These are phyloP conservation scores for Typhlomys cinereus DNA, from an alignment of 2,113 vertebrate species.

Conservation along the genomic window DNA sequence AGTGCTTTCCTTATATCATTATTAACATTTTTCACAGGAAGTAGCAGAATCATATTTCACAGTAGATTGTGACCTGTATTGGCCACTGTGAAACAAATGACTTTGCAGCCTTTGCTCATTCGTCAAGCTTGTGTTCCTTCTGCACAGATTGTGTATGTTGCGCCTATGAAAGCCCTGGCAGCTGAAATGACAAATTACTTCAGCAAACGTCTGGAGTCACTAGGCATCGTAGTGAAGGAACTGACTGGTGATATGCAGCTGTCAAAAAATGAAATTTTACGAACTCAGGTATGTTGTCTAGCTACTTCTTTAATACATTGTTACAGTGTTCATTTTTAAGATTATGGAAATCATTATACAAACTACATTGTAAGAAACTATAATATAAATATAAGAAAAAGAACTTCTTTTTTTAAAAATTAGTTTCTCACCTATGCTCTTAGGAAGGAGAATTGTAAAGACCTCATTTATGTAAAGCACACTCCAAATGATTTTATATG, in stretches of 20 bases:
- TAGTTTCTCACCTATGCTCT: no score
- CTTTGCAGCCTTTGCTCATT: slow-evolving; percentile 88
- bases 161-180: slow-evolving; percentile 99
- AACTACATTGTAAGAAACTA: not conserved
- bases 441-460: no score
- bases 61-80: slow-evolving; percentile 91
- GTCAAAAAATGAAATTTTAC: slow-evolving; percentile 97
- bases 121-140: slow-evolving; percentile 89
- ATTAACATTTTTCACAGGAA: slow-evolving; percentile 89
- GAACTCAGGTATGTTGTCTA: slow-evolving; percentile 92
- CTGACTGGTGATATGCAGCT: slow-evolving; percentile 99
- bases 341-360: slow-evolving; percentile 19
- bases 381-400: not conserved
- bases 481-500: no score
- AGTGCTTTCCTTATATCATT: slow-evolving; percentile 90
- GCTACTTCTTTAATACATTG: not conserved
- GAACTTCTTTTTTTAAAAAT: slow-evolving; percentile 16
- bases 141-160: slow-evolving; percentile 95
- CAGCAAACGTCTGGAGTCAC: slow-evolving; percentile 94
- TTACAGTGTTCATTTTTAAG: not conserved
- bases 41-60: slow-evolving; percentile 89
- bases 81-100: slow-evolving; percentile 90
- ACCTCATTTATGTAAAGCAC: no score
- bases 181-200: slow-evolving; percentile 99
- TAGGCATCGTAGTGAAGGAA: slow-evolving; percentile 95